Evolutionary conservation across 2,797 vertebrate genomes (phyloP).

Genomic region (Microctenopoma lineatum): DNA sequence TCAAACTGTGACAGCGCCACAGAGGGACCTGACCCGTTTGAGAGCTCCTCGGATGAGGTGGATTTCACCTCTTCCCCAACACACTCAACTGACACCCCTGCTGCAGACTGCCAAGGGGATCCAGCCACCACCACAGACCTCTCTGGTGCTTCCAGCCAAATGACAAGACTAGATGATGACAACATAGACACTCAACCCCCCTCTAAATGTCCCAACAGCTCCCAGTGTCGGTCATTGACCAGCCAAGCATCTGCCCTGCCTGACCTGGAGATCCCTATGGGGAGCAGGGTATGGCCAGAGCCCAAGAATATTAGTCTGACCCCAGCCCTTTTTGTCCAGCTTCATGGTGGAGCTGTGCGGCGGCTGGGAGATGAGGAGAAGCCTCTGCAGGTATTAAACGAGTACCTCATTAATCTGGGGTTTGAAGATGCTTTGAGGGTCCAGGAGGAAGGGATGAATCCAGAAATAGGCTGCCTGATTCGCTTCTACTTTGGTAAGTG

Average conservation of each 20-base stretch:
- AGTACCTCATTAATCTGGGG: constrained; percentile 92
- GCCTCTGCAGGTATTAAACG: constrained; percentile 90
- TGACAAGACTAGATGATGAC: constrained; percentile 12
- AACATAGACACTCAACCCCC: constrained; percentile 22
- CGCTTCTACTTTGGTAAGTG: constrained; percentile 92
- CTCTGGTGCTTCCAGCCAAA: constrained; percentile 27
- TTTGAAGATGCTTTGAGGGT: constrained; percentile 90
- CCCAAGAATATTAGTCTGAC: constrained; percentile 45
- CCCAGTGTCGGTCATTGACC: constrained; percentile 64
- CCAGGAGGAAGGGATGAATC: constrained; percentile 92
- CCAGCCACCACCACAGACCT: constrained; percentile 28
- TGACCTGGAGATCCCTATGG: constrained; percentile 54
- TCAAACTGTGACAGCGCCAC: constrained; percentile 86
- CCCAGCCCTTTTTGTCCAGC: constrained; percentile 88
- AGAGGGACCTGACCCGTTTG: constrained; percentile 86
- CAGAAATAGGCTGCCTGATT: constrained; percentile 91
- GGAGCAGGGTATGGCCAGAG: constrained; percentile 49
- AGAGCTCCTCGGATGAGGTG: constrained; percentile 89
- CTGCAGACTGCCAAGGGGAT: constrained; percentile 48
- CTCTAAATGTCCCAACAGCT: constrained; percentile 68
- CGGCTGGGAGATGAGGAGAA: constrained; percentile 87
- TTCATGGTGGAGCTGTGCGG: constrained; percentile 90
- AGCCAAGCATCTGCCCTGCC: constrained; percentile 59
- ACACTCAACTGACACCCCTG: constrained; percentile 34
- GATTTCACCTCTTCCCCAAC: constrained; percentile 77